Evolutionary conservation across 2,113 vertebrate species (phyloP).

Genomic region (Gambusia affinis): DNA sequence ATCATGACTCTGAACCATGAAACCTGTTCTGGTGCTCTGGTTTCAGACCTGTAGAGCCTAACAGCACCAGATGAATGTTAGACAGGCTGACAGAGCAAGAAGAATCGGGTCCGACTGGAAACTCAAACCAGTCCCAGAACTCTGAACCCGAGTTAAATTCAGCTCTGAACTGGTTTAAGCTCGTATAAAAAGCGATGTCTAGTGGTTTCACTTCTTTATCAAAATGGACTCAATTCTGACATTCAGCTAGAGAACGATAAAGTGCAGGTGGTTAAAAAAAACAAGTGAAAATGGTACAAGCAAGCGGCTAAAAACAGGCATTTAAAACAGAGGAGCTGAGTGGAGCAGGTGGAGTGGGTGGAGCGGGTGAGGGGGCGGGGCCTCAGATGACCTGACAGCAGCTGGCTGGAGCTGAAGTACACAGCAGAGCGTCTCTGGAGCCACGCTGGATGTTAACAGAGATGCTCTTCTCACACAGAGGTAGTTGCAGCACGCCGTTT

Average conservation of each 20-base stretch:
- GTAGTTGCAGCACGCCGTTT: constrained; percentile 94
- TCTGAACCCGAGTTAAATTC: too few species aligned
- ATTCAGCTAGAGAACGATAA: background rate
- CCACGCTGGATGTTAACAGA: constrained; percentile 95
- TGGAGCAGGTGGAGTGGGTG: background rate
- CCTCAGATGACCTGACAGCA: constrained; percentile 97
- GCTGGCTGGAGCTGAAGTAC: constrained; percentile 88
- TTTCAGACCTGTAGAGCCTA: too few species aligned
- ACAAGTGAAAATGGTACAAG: too few species aligned
- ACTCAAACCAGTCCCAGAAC: too few species aligned
- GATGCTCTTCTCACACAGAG: constrained; percentile 98
- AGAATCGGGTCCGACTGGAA: too few species aligned
- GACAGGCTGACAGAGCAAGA: too few species aligned
- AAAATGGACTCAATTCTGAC: background rate
- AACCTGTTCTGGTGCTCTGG: too few species aligned
- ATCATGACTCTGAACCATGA: too few species aligned
- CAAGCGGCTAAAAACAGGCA: background rate
- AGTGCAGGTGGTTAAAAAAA: background rate
- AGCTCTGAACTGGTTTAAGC: too few species aligned
- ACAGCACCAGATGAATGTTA: too few species aligned
- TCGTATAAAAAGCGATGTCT: background rate
- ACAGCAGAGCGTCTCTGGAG: constrained; percentile 91
- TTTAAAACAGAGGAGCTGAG: constrained; percentile 23
- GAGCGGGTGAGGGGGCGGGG: too few species aligned
- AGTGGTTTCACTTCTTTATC: background rate